These are phyloP conservation scores for Thermophis baileyi DNA, from an alignment of 2,113 vertebrate genomes.

Conservation along the genomic window DNA sequence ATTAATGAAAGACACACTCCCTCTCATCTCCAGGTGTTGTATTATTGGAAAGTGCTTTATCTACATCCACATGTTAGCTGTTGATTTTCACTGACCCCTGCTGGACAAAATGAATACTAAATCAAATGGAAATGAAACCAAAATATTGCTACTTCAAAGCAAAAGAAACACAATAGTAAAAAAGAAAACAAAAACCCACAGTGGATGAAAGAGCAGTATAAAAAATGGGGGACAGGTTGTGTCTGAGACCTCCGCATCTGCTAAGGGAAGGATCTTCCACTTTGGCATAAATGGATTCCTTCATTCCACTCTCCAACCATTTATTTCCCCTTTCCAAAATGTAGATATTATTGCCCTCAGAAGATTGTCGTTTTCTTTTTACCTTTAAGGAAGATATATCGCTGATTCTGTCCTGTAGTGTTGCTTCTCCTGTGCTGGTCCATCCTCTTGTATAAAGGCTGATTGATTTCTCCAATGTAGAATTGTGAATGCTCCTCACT, in stretches of 20 bases:
- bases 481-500: neutral
- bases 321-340: neutral
- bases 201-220: neutral
- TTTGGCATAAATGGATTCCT: too few species aligned
- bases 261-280: neutral
- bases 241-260: neutral
- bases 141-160: neutral
- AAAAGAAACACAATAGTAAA: neutral
- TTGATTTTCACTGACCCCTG: constrained; percentile 44
- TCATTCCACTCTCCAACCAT: neutral
- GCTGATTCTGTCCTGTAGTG: neutral
- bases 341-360: neutral
- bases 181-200: neutral
- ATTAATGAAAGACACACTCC: neutral
- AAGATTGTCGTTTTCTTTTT: neutral
- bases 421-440: neutral
- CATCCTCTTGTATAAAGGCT: neutral
- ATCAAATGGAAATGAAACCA: neutral
- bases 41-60: neutral
- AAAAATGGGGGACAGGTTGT: neutral
- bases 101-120: constrained; percentile 38
- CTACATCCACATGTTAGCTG: neutral
- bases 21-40: too few species aligned
- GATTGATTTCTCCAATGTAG: neutral
- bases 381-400: neutral